A percentile compares a stretch with the other conserved stretches of the same genome.
phyloP scores from a whole-genome alignment of 2,797 vertebrate species.

The Rhadinocentrus ornatus region DNA sequence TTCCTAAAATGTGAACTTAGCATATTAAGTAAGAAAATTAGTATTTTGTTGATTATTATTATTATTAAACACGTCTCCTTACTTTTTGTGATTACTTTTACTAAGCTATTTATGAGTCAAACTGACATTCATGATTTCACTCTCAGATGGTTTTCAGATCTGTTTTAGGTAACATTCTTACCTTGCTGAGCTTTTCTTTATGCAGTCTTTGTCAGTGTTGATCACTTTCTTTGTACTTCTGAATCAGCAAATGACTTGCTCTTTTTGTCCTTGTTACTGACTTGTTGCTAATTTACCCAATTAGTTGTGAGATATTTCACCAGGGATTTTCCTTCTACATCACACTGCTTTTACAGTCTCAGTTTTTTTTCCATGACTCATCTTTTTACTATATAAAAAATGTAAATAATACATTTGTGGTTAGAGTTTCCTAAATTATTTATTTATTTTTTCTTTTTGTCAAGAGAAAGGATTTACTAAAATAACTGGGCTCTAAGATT shows the following conservation, averaged over 20 bases:
- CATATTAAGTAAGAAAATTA: too few relatives aligned
- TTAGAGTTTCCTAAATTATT: too few relatives aligned
- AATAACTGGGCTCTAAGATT: not conserved
- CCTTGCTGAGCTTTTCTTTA: not conserved
- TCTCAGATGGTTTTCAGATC: too few relatives aligned
- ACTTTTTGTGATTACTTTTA: too few relatives aligned
- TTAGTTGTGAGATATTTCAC: not conserved
- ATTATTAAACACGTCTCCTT: too few relatives aligned
- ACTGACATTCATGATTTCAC: too few relatives aligned
- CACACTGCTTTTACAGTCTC: not conserved
- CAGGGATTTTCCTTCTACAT: not conserved
- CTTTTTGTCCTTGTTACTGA: not conserved
- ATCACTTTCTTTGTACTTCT: not conserved
- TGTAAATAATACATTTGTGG: too few relatives aligned
- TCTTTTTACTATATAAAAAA: too few relatives aligned
- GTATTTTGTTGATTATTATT: too few relatives aligned
- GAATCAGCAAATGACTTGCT: not conserved
- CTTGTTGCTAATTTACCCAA: constrained; percentile 1
- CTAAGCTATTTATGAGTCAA: too few relatives aligned
- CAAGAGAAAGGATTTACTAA: not conserved
- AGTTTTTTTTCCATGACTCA: too few relatives aligned
- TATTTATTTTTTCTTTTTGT: not conserved
- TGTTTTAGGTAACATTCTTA: not conserved
- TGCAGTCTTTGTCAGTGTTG: not conserved
- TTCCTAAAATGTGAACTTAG: too few relatives aligned